These are phyloP conservation scores for Hippocampus zosterae DNA, from an alignment of 2,113 vertebrate species.

Conservation along the genomic window DNA sequence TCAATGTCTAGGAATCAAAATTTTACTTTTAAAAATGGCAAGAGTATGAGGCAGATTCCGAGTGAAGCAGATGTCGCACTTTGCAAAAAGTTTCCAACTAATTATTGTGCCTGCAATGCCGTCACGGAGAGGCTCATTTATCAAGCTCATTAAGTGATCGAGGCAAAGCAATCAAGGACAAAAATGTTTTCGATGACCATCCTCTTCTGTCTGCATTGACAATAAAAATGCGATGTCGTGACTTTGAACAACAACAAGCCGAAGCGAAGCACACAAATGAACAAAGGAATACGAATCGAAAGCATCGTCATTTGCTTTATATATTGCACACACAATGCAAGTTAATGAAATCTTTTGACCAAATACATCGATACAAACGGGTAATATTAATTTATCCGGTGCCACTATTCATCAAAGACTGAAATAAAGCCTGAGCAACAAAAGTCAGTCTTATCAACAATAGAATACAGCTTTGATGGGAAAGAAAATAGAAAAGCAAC, in stretches of 20 bases:
- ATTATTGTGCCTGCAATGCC: neutral
- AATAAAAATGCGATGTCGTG: neutral
- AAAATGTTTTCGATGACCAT: neutral
- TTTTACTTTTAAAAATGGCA: neutral
- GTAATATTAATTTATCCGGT: neutral
- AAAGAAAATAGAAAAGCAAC: no score
- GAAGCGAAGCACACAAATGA: neutral
- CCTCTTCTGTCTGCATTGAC: neutral
- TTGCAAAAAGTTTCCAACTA: neutral
- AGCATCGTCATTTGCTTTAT: neutral
- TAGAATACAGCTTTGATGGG: no score
- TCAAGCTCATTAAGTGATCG: neutral
- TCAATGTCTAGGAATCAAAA: neutral
- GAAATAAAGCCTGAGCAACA: constrained; percentile 3
- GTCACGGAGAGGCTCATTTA: neutral
- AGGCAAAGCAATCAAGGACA: constrained; percentile 10
- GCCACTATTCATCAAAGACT: neutral
- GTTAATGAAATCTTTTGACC: neutral
- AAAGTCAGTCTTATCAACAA: neutral
- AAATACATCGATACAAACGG: neutral
- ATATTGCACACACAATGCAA: neutral
- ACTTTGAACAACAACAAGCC: neutral
- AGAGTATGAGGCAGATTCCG: neutral
- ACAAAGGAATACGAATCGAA: neutral
- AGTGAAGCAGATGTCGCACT: constrained; percentile 1